phyloP scores from a whole-genome alignment of 2,888 invertebrate species.

The Galerucella pusilla region DNA sequence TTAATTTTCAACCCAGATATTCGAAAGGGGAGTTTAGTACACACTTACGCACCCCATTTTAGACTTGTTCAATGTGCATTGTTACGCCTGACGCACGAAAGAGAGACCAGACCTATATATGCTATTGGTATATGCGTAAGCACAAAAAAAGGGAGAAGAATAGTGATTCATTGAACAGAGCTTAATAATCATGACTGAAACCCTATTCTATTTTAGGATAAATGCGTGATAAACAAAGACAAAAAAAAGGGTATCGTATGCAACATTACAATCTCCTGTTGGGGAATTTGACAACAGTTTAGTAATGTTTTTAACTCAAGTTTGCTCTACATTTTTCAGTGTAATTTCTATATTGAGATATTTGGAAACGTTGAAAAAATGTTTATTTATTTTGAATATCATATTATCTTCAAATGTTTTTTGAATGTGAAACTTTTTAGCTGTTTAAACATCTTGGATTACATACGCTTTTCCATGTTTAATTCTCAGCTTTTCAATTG shows the following conservation, averaged over 20 bases:
- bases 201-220: conserved; percentile 10
- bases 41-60: conserved; percentile 35
- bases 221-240: conserved; percentile 8
- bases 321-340: no score
- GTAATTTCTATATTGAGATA: no score
- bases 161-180: conserved; percentile 23
- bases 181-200: conserved; percentile 4
- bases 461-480: no score
- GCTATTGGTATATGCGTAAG: conserved; percentile 12
- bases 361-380: no score
- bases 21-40: conserved; percentile 32
- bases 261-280: neutral
- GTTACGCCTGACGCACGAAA: conserved; percentile 29
- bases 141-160: conserved; percentile 18
- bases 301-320: no score
- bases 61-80: conserved; percentile 32
- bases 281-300: no score
- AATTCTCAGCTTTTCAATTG: no score
- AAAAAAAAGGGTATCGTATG: neutral
- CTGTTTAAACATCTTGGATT: no score
- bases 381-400: no score
- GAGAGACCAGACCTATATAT: conserved; percentile 14
- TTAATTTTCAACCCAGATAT: conserved; percentile 46
- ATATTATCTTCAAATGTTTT: no score
- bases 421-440: no score